Percentiles rank a stretch among this genome's conserved stretches.
Conservation (phyloP, 2,888 invertebrate genomes). For the Rhopalosiphum nymphaeae region DNA sequence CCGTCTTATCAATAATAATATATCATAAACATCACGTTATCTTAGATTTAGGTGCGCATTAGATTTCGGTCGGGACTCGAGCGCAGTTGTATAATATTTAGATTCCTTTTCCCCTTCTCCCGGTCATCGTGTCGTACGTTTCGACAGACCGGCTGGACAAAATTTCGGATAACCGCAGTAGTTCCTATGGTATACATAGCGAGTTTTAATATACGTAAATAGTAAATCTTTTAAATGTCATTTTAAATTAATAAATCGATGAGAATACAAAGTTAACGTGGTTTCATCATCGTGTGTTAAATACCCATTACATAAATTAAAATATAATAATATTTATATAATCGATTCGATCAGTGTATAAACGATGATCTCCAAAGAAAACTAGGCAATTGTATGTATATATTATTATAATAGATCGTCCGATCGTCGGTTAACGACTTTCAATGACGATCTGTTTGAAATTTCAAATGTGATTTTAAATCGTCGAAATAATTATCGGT, state of each 20-base stretch:
- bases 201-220: not conserved
- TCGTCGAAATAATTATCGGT: not conserved
- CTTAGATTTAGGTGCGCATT: not conserved
- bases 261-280: not conserved
- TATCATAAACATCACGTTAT: not conserved
- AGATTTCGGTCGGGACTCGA: not conserved
- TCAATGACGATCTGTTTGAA: not conserved
- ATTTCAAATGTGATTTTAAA: not conserved
- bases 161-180: not conserved
- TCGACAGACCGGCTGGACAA: not conserved
- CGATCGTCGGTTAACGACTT: not conserved
- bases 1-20: not conserved
- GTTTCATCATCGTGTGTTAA: not conserved
- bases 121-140: not conserved
- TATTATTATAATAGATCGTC: not conserved
- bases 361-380: constrained; percentile 12
- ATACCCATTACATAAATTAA: not conserved
- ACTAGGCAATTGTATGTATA: not conserved
- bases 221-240: not conserved
- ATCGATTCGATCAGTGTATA: not conserved
- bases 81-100: not conserved
- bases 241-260: not conserved
- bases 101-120: not conserved
- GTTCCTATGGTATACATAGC: not conserved
- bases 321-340: not conserved